Conservation (phyloP, 2,797 vertebrate species). For the Lepilemur septentrionalis region DNA sequence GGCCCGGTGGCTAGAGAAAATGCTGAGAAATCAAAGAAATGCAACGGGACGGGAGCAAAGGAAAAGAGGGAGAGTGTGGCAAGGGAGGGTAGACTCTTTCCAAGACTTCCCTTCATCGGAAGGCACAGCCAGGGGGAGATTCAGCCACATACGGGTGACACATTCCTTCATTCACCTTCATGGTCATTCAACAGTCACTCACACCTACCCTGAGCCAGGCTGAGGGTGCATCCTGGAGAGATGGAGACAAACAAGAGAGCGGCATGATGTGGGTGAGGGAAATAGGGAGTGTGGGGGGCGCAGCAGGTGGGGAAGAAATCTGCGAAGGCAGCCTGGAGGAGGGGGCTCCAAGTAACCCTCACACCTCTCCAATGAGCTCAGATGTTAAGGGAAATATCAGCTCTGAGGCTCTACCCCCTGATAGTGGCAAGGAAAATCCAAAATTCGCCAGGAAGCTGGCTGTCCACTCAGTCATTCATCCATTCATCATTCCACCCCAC, state of each 20-base stretch:
- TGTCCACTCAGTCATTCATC: not conserved
- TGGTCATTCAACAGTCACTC: not conserved
- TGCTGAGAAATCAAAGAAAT: not conserved
- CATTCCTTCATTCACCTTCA: not conserved
- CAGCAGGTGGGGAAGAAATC: not conserved
- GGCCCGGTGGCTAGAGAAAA: not conserved
- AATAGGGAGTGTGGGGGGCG: not conserved
- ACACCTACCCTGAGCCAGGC: not conserved
- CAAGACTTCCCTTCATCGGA: no score
- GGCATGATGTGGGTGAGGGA: not conserved
- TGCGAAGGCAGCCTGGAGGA: not conserved
- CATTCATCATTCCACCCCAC: not conserved
- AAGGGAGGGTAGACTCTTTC: not conserved
- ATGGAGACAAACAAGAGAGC: not conserved
- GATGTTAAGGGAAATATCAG: not conserved
- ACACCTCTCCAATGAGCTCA: not conserved
- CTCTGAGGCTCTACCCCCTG: not conserved
- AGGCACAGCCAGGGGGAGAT: not conserved
- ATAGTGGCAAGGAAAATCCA: not conserved
- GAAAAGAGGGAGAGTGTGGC: rapidly evolving
- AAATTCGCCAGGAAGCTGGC: not conserved
- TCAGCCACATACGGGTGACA: rapidly evolving
- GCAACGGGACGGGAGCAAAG: not conserved
- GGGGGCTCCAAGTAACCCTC: not conserved
- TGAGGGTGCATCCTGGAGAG: not conserved